phyloP scores from a whole-genome alignment of 2,797 vertebrate species.

The Notamacropus eugenii region DNA sequence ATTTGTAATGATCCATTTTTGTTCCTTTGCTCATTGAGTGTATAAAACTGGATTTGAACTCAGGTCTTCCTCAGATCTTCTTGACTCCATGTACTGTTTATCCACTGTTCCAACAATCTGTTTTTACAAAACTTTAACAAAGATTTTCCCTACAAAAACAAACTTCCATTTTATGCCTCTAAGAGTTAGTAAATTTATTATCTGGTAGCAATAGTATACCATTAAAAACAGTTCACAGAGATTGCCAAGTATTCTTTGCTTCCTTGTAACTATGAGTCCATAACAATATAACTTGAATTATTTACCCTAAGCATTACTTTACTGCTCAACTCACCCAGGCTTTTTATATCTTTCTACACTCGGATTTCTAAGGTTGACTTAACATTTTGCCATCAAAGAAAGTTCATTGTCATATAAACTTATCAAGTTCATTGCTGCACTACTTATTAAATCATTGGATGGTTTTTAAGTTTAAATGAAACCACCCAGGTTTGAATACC shows the following conservation, averaged over 20 bases:
- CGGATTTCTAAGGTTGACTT: not conserved
- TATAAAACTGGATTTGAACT: not conserved
- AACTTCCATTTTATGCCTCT: not conserved
- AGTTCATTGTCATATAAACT: not conserved
- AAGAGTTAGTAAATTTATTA: not conserved
- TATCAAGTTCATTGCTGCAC: not conserved
- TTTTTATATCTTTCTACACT: not conserved
- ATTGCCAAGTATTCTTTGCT: not conserved
- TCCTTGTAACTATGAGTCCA: not conserved
- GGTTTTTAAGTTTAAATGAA: not conserved
- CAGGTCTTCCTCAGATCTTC: not conserved
- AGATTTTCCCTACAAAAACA: not conserved
- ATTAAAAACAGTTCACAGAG: not conserved
- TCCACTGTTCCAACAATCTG: not conserved
- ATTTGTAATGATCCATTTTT: not conserved
- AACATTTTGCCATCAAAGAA: not conserved
- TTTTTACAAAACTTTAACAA: not conserved
- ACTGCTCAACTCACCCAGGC: not conserved
- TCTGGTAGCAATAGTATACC: not conserved
- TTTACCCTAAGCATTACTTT: not conserved
- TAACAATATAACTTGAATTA: not conserved
- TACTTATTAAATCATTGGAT: not conserved
- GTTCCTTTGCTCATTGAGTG: not conserved
- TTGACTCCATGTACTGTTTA: not conserved
- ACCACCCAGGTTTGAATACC: not conserved